Base-by-base conservation (phyloP, 2,888 invertebrate genomes). In the Hirtodrosophila duncani region DNA sequence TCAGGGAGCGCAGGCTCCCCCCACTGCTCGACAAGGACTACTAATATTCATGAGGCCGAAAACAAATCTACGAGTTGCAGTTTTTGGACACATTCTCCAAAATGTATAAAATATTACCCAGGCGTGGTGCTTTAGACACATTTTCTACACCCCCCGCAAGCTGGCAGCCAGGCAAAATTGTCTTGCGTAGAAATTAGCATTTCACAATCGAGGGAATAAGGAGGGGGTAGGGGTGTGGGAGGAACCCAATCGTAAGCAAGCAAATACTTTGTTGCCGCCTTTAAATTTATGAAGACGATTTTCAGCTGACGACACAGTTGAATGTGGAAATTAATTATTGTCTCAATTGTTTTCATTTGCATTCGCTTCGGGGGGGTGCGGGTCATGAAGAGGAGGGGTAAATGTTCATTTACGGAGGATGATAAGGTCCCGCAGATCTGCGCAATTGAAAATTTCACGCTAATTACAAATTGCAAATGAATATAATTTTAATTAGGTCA, bases 261-360 rank as follows among this genome's bases (percentile, higher is more conserved):
- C n/a, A n/a, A n/a, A n/a, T n/a, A n/a, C n/a, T n/a, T n/a, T n/a
- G n/a, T n/a, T n/a, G n/a, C n/a, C 11, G 10, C 30, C 5, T 14
- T 14, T 7, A 29, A 8, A 29, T 8, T 10, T 1, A 23, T 23
- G 45, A 17, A 21, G 13, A 48, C 42, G 27, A 39, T 38, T 44
- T 27, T 43, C 57, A 30, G 31, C 23, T 42, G 21, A 41, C 26
- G 27, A 56, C 31, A 41, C 49, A 34, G 33, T 16, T 39, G 39
- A 44, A 30, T 48, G 42, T 41, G 51, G 31, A 66, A 69, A 69
- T 69, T 63, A 68, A 68, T 68, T 68, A 68, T 43, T 45, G 27
- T 30, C 26, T 14, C 13, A n/a, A 29, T 36, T 44, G 36, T 37
- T n/a, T 23, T 26, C 44, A 18, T 9, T 20, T 5, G 6, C 13